Evolutionary conservation across 2,797 vertebrate genomes (phyloP).

Genomic region (Loris lydekkerianus): DNA sequence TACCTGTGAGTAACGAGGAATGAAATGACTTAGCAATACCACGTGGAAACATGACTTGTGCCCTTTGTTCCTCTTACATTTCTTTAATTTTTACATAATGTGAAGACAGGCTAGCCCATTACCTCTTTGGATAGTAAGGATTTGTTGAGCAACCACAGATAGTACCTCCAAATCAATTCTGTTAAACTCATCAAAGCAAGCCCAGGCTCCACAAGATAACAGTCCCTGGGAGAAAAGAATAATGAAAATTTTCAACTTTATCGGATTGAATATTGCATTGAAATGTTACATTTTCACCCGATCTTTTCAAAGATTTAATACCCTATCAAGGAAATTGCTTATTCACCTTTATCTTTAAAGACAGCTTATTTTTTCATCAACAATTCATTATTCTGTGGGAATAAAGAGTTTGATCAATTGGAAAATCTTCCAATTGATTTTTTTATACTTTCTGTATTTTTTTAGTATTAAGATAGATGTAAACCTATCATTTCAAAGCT

Average conservation of each 20-base stretch:
- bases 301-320: slow-evolving; percentile 77
- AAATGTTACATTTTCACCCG: slow-evolving; percentile 71
- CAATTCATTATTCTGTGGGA: slow-evolving; percentile 68
- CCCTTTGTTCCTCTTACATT: not conserved
- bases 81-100: not conserved
- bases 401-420: slow-evolving; percentile 69
- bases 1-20: slow-evolving; percentile 88
- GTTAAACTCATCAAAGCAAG: slow-evolving; percentile 98
- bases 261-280: slow-evolving; percentile 71
- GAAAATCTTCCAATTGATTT: slow-evolving; percentile 61
- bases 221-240: slow-evolving; percentile 90
- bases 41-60: not conserved
- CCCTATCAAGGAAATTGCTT: slow-evolving; percentile 75
- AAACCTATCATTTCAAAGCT: slow-evolving; percentile 3
- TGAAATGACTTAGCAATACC: not conserved
- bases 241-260: slow-evolving; percentile 74
- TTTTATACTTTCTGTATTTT: slow-evolving; percentile 5
- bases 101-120: slow-evolving; percentile 70
- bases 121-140: slow-evolving; percentile 97
- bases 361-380: slow-evolving; percentile 68
- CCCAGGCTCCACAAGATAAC: slow-evolving; percentile 96
- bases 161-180: slow-evolving; percentile 97
- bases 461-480: slow-evolving; percentile 40
- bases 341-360: slow-evolving; percentile 77
- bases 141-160: slow-evolving; percentile 97